Evolutionary conservation across 2,113 vertebrate species (phyloP).

Genomic region (Thunnus maccoyii): DNA sequence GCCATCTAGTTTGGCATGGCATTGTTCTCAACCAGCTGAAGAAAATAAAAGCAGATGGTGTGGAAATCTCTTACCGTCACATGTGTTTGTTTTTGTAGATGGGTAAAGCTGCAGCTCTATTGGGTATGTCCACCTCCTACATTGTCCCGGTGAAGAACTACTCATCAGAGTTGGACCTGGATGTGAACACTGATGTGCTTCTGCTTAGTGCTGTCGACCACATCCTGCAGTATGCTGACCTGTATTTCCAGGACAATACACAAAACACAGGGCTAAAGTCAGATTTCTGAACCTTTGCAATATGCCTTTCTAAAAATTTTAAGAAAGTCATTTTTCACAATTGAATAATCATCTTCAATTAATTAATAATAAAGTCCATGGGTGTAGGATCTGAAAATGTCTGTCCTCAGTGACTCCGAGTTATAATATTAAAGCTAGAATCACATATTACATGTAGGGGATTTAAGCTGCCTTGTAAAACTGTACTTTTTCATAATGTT

Average conservation of each 20-base stretch:
- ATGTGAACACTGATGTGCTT: conserved; percentile 74
- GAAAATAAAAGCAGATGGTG: no score
- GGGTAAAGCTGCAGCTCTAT: conserved; percentile 62
- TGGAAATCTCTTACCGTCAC: neutral
- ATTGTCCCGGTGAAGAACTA: conserved; percentile 84
- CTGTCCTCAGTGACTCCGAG: no score
- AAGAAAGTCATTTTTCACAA: neutral
- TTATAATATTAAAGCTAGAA: no score
- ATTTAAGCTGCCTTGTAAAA: neutral
- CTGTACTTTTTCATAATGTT: neutral
- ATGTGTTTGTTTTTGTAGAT: conserved; percentile 69
- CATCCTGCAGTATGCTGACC: conserved; percentile 79
- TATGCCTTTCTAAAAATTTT: neutral
- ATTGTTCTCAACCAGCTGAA: no score
- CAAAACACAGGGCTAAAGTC: neutral
- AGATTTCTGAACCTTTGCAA: neutral
- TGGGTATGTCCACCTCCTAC: conserved; percentile 82
- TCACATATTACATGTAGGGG: neutral
- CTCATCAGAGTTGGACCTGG: conserved; percentile 71
- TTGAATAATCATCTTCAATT: no score
- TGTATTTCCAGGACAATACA: conserved; percentile 72
- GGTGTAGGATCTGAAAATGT: neutral
- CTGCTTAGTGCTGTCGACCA: conserved; percentile 82
- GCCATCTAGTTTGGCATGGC: neutral
- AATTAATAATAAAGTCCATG: neutral